A percentile compares a stretch with the other conserved stretches of the same genome.
Evolutionary conservation across 2,113 vertebrate species (phyloP).

Genomic region (Origma solitaria): DNA sequence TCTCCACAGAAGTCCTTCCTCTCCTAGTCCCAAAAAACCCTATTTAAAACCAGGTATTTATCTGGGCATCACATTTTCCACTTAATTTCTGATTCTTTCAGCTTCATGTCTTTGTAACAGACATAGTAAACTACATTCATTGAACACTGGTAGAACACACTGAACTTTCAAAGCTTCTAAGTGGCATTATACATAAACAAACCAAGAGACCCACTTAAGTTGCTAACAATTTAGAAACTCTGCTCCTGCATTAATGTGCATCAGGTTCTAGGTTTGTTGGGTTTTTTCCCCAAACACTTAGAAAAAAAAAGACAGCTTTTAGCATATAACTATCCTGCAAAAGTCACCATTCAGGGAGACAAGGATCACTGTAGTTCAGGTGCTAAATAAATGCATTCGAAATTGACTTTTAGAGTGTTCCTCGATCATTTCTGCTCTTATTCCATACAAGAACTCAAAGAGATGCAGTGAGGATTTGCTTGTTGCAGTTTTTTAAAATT

Average conservation of each 20-base stretch:
- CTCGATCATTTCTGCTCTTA: not conserved
- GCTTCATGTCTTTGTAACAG: not conserved
- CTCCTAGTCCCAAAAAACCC: not conserved
- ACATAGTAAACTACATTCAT: not conserved
- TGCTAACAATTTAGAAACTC: not conserved
- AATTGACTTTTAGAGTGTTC: not conserved
- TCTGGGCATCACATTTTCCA: accelerated
- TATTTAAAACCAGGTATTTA: not conserved
- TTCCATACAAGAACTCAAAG: not conserved
- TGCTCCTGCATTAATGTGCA: not conserved
- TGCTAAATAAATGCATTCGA: not conserved
- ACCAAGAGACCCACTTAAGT: not conserved
- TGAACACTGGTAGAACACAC: not conserved
- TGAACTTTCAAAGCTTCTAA: not conserved
- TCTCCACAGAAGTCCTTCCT: not conserved
- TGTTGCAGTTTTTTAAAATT: not conserved
- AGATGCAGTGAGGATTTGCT: not conserved
- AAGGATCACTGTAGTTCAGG: not conserved
- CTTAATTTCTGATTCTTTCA: not conserved
- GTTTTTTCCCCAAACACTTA: not conserved
- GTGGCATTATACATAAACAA: not conserved
- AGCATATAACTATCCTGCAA: not conserved
- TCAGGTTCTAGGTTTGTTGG: not conserved
- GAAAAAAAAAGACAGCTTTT: not conserved
- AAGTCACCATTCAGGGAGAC: not conserved